phyloP scores from a whole-genome alignment of 2,797 vertebrate genomes.

The Orientallactaga sibirica region DNA sequence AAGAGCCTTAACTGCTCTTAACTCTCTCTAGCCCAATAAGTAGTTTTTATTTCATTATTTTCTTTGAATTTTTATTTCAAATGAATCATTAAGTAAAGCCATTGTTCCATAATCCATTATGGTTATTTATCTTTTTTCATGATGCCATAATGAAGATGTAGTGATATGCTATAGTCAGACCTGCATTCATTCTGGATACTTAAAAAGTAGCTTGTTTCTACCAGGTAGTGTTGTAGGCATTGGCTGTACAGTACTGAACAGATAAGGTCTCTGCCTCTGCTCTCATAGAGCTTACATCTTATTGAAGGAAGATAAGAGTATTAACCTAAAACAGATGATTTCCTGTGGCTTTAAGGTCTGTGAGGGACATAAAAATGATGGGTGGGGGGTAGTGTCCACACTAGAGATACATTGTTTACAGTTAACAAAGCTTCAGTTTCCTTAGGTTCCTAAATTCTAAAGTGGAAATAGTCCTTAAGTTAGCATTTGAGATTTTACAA shows the following conservation, averaged over 20 bases:
- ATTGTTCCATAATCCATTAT: not conserved
- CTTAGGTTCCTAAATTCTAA: slow-evolving; percentile 28
- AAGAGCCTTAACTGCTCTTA: too few species aligned
- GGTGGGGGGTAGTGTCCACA: not conserved
- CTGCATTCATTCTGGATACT: not conserved
- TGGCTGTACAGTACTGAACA: not conserved
- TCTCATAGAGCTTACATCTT: not conserved
- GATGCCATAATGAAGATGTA: not conserved
- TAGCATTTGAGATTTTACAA: slow-evolving; percentile 2
- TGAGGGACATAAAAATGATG: not conserved
- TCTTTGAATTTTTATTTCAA: slow-evolving; percentile 42
- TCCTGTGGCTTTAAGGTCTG: not conserved
- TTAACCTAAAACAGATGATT: not conserved
- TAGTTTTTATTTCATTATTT: not conserved
- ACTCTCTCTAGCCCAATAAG: too few species aligned
- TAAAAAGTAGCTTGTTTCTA: not conserved
- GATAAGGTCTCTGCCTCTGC: not conserved
- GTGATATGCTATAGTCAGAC: not conserved
- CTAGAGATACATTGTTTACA: not conserved
- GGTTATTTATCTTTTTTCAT: slow-evolving; percentile 9
- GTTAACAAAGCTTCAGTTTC: not conserved
- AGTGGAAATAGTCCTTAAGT: not conserved
- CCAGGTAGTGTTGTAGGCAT: not conserved
- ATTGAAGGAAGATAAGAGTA: not conserved
- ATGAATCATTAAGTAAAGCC: slow-evolving; percentile 42